A percentile compares a stretch with the other conserved stretches of the same genome.
These are phyloP conservation scores for Linnaemya tessellans DNA, from an alignment of 2,888 invertebrate genomes.

Conservation along the genomic window DNA sequence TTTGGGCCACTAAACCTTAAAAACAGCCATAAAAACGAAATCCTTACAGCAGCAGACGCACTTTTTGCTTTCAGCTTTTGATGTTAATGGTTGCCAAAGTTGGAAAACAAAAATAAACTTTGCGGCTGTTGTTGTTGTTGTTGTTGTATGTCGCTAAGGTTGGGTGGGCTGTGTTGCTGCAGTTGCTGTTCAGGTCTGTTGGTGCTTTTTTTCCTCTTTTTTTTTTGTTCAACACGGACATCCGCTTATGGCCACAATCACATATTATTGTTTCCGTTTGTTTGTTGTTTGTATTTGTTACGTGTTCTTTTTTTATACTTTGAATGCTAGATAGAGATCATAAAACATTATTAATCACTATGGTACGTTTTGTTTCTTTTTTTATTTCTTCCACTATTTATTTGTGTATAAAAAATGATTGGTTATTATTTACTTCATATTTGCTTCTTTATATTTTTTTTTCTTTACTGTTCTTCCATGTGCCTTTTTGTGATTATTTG, in stretches of 20 bases:
- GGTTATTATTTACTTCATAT: slow-evolving; percentile 66
- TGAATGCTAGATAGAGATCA: slow-evolving; percentile 54
- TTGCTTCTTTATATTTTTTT: background rate
- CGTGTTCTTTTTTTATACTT: slow-evolving; percentile 1
- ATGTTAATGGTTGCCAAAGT: slow-evolving; percentile 27
- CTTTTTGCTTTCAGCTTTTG: slow-evolving; percentile 21
- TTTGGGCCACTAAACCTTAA: slow-evolving; percentile 45
- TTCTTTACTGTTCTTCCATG: background rate
- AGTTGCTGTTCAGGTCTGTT: background rate
- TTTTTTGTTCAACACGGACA: slow-evolving; percentile 53
- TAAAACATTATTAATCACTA: slow-evolving; percentile 71
- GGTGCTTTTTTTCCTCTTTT: background rate
- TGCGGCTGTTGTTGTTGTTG: background rate
- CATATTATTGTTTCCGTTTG: slow-evolving; percentile 69
- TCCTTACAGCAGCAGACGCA: slow-evolving; percentile 37
- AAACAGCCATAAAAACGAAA: slow-evolving; percentile 33
- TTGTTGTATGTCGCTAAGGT: background rate
- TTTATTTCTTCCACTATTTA: background rate
- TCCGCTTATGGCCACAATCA: slow-evolving; percentile 71
- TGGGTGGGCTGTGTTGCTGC: slow-evolving; percentile 13
- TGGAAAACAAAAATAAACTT: slow-evolving; percentile 12
- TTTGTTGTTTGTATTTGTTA: slow-evolving; percentile 25
- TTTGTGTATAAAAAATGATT: slow-evolving; percentile 63
- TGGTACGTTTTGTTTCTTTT: slow-evolving; percentile 38
- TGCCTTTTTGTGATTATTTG: slow-evolving; percentile 57